A percentile compares a stretch with the other conserved stretches of the same genome.
phyloP scores from a whole-genome alignment of 2,797 vertebrate species.

The Micromesistius poutassou region DNA sequence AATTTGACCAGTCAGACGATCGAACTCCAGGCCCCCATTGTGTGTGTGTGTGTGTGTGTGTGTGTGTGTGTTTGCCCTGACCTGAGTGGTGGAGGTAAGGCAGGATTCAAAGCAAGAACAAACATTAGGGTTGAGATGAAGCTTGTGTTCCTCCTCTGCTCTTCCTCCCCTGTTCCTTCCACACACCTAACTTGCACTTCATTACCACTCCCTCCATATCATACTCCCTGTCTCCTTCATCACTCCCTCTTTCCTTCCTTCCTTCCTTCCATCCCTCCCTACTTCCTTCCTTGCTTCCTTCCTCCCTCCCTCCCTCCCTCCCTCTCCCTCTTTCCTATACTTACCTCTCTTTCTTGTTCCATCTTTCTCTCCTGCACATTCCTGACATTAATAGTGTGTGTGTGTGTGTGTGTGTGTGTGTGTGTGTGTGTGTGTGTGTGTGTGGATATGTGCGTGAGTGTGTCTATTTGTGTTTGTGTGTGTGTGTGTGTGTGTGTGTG shows the following conservation, averaged over 20 bases:
- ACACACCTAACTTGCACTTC: neutral
- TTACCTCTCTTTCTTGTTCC: neutral
- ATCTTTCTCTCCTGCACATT: neutral
- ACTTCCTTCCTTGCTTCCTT: neutral
- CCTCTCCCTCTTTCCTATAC: neutral
- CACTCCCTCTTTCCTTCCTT: neutral
- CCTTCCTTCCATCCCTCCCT: neutral
- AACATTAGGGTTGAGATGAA: slow-evolving; percentile 58
- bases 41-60: slow-evolving; percentile 34
- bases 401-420: neutral
- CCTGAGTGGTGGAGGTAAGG: slow-evolving; percentile 55
- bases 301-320: neutral
- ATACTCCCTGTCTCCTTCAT: no score
- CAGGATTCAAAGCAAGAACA: slow-evolving; percentile 67
- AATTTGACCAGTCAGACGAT: slow-evolving; percentile 73
- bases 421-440: neutral
- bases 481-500: neutral
- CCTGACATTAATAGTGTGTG: neutral
- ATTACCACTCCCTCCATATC: neutral
- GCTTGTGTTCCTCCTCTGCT: slow-evolving; percentile 28
- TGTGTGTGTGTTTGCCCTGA: slow-evolving; percentile 27
- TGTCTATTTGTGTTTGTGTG: neutral
- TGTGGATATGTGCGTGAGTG: neutral
- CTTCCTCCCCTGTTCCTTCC: slow-evolving; percentile 13
- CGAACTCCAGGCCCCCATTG: slow-evolving; percentile 57